Base-by-base conservation (phyloP, 2,888 invertebrate species). In the Endotricha flammealis region DNA sequence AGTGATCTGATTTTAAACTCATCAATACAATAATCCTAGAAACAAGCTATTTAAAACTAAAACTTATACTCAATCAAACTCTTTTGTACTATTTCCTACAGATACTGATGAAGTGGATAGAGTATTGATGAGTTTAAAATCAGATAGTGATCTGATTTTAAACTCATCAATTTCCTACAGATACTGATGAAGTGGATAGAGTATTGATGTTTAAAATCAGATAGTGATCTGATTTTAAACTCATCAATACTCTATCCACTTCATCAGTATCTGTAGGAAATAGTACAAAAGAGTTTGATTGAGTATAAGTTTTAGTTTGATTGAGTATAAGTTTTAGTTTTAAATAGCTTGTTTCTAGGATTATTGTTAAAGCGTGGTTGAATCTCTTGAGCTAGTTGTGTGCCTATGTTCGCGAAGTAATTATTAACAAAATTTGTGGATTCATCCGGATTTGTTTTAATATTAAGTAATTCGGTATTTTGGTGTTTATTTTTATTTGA, bases 351-450 rank as follows among this genome's bases (percentile, higher is more conserved):
- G 6, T 11, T 9, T 11, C 1, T 11, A 25, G 10, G 10, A 10
- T 25, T 11, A 2, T 2, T 10, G 6, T 25, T 25, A 25, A 2
- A 10, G 3, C 10, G 2, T 11, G 11, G 2, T 2, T 4, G n/a
- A 2, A 36, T 16, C n/a, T 17, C 1, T 12, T 12, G 1, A 1
- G 36, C 36, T 3, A 37, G 22, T 1, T 32, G 1, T 27, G 27
- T 25, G 1, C 36, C 36, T 10, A 37, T 28, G 14, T 31, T 32
- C 1, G 20, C 22, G 28, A 37, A 37, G 32, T 10, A 37, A 4
- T 25, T 9, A 25, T 37, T 37, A 7, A 32, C 9, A 20, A 7
- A 20, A 10, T 31, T 31, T 4, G 9, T 28, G 1, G 31, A 27
- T 1, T 16, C 31, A 3, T 2, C 4, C 4, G 25, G 25, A 10